Evolutionary conservation across 2,113 vertebrate species (phyloP), one percentile per base, ranked within the genome.

Genomic region (Malaclemys terrapin): DNA sequence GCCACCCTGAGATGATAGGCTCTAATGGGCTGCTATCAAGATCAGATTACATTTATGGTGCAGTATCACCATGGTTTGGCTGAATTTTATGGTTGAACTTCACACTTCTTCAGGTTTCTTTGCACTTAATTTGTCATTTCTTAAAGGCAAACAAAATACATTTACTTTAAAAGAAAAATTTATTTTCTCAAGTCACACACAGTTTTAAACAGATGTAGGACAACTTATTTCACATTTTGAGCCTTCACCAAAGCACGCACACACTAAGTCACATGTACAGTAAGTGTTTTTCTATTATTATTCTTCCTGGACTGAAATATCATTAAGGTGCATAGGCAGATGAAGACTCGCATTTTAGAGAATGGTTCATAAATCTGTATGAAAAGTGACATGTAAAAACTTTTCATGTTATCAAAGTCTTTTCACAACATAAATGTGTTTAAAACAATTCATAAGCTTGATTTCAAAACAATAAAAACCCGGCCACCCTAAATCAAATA

Each of bases 111-210:
- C 0, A 1, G 19, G 31, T 85, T 93, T 89, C 47, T 82, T 94
- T 85, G 54, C 65, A 79, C 54, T 90, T 53, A 31, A 57, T 3
- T 47, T 12, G 87, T 83, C 35, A 80, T 59, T 95, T 96, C 82
- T 87, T 96, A 94, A 96, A 93, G 93, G 94, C 81, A 97, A 91
- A 91, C 90, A 95, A 96, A 95, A 0, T 78, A 86, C 35, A 87
- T 89, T 97, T 96, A 94, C 93, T 97, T 97, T 88, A 97, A 98
- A 98, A 96, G 97, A 96, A 97, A 96, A 75, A 95, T 98, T 98
- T 98, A 98, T 98, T 98, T 96, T 94, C 96, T 95, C 87, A 94
- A 93, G 89, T 97, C 93, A 97, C 91, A 97, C 91, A 97, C 47
- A 96, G 10, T 91, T 97, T 95, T 92, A 96, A 98, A 98, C 96